Base-by-base conservation (phyloP, 2,888 invertebrate species). In the Lomographa bimaculata region DNA sequence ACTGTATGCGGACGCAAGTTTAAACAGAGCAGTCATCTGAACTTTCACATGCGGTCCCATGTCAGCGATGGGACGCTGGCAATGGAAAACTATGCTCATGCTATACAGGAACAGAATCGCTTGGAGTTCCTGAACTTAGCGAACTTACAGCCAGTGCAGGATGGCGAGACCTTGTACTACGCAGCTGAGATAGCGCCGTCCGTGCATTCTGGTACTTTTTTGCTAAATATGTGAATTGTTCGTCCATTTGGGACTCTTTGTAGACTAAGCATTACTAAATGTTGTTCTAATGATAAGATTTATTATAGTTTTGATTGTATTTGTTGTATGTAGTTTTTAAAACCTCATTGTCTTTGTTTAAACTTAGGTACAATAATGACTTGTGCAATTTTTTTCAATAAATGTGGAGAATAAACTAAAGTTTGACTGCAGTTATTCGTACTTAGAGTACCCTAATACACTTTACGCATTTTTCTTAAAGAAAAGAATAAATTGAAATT, bases 1-100 rank as follows among this genome's bases (percentile, higher is more conserved):
- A 64, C 73, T 0, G 58, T 81, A 0, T 90, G 89, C 36, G 72
- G 75, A 1, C 67, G 81, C 16, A 64, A 82, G 20, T 90, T 90
- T 36, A 89, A 89, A 35, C 89, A 90, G 57, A 85, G 84, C 40
- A 86, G 89, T 47, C 89, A 89, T 53, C 63, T 89, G 35, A 89
- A 89, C 44, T 86, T 87, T 41, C 89, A 90, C 50, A 77, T 86
- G 76, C 71, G 84, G 0, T 85, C 86, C 1, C 89, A 89, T 49
- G 58, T 75, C 0, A 67, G 66, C 0, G 76, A 74, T 5, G 61
- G 62, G 7, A 59, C 65, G 1, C 50, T 77, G 18, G 49, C 61
- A 0, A 58, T 74, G 46, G 76, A 79, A 3, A 64, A 62, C 16
- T 82, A 76, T 37, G 60, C 64, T 7, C 72, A 71, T 28, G 65